Base-by-base conservation (phyloP, 2,888 invertebrate species). In the Mimachlamys varia region DNA sequence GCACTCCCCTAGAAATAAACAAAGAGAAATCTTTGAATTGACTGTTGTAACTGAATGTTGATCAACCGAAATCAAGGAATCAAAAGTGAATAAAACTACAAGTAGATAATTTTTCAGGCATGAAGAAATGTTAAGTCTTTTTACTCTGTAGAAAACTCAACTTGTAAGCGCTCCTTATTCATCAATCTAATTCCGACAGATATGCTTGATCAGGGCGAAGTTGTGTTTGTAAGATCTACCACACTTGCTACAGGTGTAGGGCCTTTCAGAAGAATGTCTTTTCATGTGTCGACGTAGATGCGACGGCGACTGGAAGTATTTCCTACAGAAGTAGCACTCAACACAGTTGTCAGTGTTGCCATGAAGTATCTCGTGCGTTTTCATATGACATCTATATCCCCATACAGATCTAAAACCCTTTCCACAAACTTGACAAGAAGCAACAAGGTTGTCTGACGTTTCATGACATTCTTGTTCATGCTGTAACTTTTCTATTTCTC, bases 201-300 rank as follows among this genome's bases (percentile, higher is more conserved):
- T 15, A 33, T 76, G 76, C 76, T 76, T 76, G 7, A 76, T 76
- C 76, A 76, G 33, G 4, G 76, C 76, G 33, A 76, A 76, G 15
- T 91, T 91, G 49, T 89, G 89, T 89, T 91, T 91, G 87, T 90
- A 91, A 22, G 89, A 27, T 76, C 88, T 90, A 27, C 89, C 89
- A 89, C 91, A 91, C 7, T 49, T 53, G 17, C n/a, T n/a, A 58
- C 91, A 91, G 15, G 55, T 49, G 50, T 58, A 88, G 27, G 90
- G 90, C 19, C 91, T 89, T 15, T 89, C 88, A 12, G 88, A 58
- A 0, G 91, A 90, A 87, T 91, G 91, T 15, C 87, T 87, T 55
- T 88, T 89, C 89, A 90, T 88, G 49, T 91, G 91, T 76, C 91
- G 89, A 55, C 90, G 27, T 33, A 76, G 76, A 76, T 76, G 76